Evolutionary conservation across 2,888 invertebrate genomes (phyloP).

Genomic region (Leucophora obtusa): DNA sequence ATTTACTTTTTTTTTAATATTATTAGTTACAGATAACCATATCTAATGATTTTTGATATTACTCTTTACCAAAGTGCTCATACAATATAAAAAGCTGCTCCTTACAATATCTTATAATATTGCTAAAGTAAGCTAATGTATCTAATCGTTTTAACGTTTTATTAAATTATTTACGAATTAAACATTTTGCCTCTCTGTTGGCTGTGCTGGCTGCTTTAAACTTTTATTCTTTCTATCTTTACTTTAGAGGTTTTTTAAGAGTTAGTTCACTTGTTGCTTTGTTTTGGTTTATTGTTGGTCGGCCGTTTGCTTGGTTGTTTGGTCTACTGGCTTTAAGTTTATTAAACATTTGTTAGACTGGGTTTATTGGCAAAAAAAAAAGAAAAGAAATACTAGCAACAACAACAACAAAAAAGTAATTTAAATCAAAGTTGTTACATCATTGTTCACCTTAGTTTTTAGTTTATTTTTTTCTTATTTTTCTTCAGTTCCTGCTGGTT

Average conservation of each 20-base stretch:
- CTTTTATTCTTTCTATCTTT: no score
- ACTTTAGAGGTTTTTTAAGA: slow-evolving; percentile 10
- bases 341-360: slow-evolving; percentile 43
- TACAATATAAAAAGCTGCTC: slow-evolving; percentile 7
- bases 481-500: slow-evolving; percentile 47
- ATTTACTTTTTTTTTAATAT: slow-evolving; percentile 18
- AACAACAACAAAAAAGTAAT: slow-evolving; percentile 64
- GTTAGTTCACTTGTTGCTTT: slow-evolving; percentile 54
- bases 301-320: slow-evolving; percentile 15
- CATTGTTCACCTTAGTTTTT: slow-evolving; percentile 66
- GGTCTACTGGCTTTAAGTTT: slow-evolving; percentile 38
- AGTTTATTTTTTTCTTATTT: slow-evolving; percentile 54
- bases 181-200: slow-evolving; percentile 42
- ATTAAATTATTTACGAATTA: slow-evolving; percentile 74
- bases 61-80: slow-evolving; percentile 14
- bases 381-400: slow-evolving; percentile 12
- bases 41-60: slow-evolving; percentile 55
- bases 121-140: slow-evolving; percentile 67
- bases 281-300: slow-evolving; percentile 13
- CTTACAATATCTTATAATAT: slow-evolving; percentile 39
- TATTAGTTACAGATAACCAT: slow-evolving; percentile 53
- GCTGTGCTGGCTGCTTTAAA: neutral
- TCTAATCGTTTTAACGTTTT: slow-evolving; percentile 76
- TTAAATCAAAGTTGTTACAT: slow-evolving; percentile 72
- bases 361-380: slow-evolving; percentile 35